Evolutionary conservation across 2,113 vertebrate species (phyloP), one percentile per base, ranked within the genome.

Genomic region (Hystrix brachyura): DNA sequence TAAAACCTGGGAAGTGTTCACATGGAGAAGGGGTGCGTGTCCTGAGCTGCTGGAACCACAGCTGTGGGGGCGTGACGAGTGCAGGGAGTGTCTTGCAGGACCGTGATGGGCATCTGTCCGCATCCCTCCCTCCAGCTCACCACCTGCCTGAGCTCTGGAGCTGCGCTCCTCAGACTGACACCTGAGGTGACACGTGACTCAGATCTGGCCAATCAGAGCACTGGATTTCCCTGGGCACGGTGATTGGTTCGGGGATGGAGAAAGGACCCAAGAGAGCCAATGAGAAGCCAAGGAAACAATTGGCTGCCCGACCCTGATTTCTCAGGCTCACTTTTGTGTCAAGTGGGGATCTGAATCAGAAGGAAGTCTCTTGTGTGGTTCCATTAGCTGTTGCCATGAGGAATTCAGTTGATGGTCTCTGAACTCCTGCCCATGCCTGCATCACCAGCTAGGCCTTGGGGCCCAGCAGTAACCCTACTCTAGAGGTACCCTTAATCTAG

Each of bases 171-270:
- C 18, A 34, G 29, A 65, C 48, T 51, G 88, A 25, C 11, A 71
- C 43, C 85, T 15, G 34, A 76, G 72, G 17, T 11, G 32, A 10
- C 23, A 5, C 11, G 69, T 95, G 88, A 89, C 62, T 60, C 82
- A 17, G 67, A 90, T 62, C 43, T 92, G 87, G 23, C 90, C 91
- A 94, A 71, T 93, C 59, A 86, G 83, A 91, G 48, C 15, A 0
- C 0, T 72, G 34, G 55, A 17, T 82, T 88, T 91, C 51, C 7
- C 15, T 55, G 53, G 34, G 8, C 25, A 9, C 17, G 0, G 32
- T 25, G 92, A 81, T 48, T 91, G 90, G 88, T 17, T 76, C 60
- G 38, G 64, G 53, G 53, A 7, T n/a, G 59, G 74, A 57, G 25
- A 34, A 69, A 53, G 43, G 34, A 90, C 10, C 62, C 71, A 34